Base-by-base conservation (phyloP, 1,140 invertebrate genomes). In the Drosophila tropicalis region DNA sequence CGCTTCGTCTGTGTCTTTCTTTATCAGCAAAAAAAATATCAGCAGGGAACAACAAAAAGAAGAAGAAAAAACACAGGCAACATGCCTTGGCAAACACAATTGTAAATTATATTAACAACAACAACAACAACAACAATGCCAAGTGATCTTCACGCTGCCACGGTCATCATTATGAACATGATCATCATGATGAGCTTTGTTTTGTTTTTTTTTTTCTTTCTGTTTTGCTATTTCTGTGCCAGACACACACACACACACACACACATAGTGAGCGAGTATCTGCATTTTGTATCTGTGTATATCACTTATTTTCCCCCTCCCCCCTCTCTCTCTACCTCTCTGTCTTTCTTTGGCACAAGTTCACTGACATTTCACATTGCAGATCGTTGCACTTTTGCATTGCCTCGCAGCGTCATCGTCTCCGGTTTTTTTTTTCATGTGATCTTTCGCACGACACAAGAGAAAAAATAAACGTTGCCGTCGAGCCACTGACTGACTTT, bases 291-390 rank as follows among this genome's bases (percentile, higher is more conserved):
- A 39, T 39, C 36, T 39, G 55, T 72, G 67, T 58, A 32, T 15
- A 12, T 69, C 29, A 44, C 32, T 44, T 12, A 36, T 36, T 36
- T 4, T 39, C 36, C 36, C 36, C 12, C 19, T 19, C 15, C 15
- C 10, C 15, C 3, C 6, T 44, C 5, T 47, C 36, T 61, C 17
- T 73, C 41, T 29, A 22, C 51, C 51, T 64, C 61, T 58, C 51
- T 68, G 58, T 41, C 56, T 36, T 66, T 51, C 7, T 51, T 17
- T 22, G 44, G 17, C 44, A 51, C 7, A 86, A 86, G 82, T 87
- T 83, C 84, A 87, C 84, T 87, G 84, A 89, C 84, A 87, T 90
- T 90, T 83, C 44, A 76, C 80, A 81, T 66, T 85, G 85, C 85
- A 75, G 84, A 80, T 76, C 84, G 77, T 89, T 90, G 84, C 84